Evolutionary conservation across 2,888 invertebrate species (phyloP), one percentile per base, ranked within the genome.

Genomic region (Linyphia triangularis): DNA sequence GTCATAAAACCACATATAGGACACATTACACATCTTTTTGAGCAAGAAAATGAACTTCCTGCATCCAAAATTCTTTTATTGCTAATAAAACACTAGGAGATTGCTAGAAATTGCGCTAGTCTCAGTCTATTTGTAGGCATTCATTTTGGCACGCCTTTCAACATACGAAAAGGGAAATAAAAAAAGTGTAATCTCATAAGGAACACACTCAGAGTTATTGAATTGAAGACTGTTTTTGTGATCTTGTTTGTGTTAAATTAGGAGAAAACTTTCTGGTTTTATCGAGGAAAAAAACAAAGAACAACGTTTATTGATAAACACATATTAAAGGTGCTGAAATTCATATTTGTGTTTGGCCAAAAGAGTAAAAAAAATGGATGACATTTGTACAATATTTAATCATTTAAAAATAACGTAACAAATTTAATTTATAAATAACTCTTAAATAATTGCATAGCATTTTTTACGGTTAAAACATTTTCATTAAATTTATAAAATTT

Each of bases 21-120:
- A 63, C 63, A 61, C 63, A 63, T 63, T 63, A 81, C 24, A 37
- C 57, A 57, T 70, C 33, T 81, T 75, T 59, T 24, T 37, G 33
- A 9, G 4, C 33, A 16, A 19, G 24, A 37, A 26, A 67, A 19
- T n/a, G 33, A 16, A 57, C 59, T 43, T 82, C 61, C 28, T 22
- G 33, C 22, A 59, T 26, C 63, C 37, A 24, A n/a, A 30, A 40
- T 72, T 22, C 81, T 82, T 82, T 82, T 82, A 82, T 82, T 37
- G 82, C 40, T 61, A 82, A 82, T 82, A 82, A 82, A 82, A 82
- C 72, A 63, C 43, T 19, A 5, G 37, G 19, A 26, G 40, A 82
- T 57, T 70, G 37, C 33, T 70, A 24, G 33, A 22, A 67, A 26
- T 9, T 63, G 26, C 22, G 30, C n/a, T 57, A 7, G 7, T 73